Percentiles rank a stretch among this genome's conserved stretches.
phyloP scores from a whole-genome alignment of 64 coral and sea anemone species.

The Platygyra sinensis region DNA sequence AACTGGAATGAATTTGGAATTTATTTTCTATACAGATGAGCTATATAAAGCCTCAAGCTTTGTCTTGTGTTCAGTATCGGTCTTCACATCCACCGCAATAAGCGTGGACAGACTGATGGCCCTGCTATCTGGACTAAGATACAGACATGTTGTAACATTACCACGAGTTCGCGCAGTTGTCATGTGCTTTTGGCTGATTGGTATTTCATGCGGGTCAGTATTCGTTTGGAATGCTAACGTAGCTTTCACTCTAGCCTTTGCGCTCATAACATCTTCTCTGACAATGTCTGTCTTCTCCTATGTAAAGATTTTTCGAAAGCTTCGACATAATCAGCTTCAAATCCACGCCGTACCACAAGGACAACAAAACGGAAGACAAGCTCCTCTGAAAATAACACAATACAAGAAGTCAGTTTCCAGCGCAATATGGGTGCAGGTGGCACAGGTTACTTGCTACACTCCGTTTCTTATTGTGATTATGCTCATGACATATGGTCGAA shows the following conservation, averaged over 20 bases:
- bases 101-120: slow-evolving; percentile 5
- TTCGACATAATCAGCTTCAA: too few relatives aligned
- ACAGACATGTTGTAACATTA: background rate
- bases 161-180: background rate
- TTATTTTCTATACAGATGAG: background rate
- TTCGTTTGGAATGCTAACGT: background rate
- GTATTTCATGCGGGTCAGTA: background rate
- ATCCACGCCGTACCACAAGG: too few relatives aligned
- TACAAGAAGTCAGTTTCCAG: too few relatives aligned
- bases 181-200: background rate
- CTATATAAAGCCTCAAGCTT: background rate
- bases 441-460: too few relatives aligned
- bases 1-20: background rate
- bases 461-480: too few relatives aligned
- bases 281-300: background rate
- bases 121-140: background rate
- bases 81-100: slow-evolving; percentile 8
- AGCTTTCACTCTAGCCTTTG: background rate
- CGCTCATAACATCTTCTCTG: background rate
- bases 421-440: too few relatives aligned
- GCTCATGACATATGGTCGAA: too few relatives aligned
- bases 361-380: too few relatives aligned
- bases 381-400: too few relatives aligned
- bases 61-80: background rate
- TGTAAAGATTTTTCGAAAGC: too few relatives aligned